Percentiles rank a stretch among this genome's conserved stretches.
These are phyloP conservation scores for Pachypanchax playfairii DNA, from an alignment of 2,113 vertebrate species.

Conservation along the genomic window DNA sequence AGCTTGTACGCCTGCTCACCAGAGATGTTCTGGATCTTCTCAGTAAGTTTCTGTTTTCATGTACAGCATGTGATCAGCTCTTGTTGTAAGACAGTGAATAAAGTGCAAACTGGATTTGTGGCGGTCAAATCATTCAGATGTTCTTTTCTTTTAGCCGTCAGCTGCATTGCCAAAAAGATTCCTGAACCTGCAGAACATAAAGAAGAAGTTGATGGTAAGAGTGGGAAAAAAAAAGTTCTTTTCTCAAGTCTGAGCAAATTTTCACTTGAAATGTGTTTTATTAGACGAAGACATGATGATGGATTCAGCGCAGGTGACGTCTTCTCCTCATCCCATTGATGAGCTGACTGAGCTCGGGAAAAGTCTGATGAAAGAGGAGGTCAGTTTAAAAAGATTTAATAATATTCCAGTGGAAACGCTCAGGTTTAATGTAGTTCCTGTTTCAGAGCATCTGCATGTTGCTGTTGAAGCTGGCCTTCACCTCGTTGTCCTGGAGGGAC, in stretches of 20 bases:
- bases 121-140: no score
- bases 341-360: constrained; percentile 94
- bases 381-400: constrained; percentile 48
- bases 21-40: constrained; percentile 95
- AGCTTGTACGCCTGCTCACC: constrained; percentile 89
- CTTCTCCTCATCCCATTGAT: constrained; percentile 60
- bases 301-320: constrained; percentile 76
- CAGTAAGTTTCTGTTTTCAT: constrained; percentile 73
- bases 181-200: constrained; percentile 82
- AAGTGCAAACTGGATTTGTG: not conserved
- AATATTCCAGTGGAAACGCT: no score
- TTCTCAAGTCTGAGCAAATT: not conserved
- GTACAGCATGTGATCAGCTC: not conserved
- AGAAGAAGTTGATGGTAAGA: constrained; percentile 88
- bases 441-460: constrained; percentile 89
- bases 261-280: constrained; percentile 30
- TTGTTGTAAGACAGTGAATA: constrained; percentile 5
- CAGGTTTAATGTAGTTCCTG: not conserved
- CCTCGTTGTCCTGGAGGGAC: constrained; percentile 93
- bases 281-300: constrained; percentile 94
- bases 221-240: no score
- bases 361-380: constrained; percentile 91
- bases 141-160: constrained; percentile 78
- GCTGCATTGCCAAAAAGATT: constrained; percentile 89
- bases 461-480: constrained; percentile 88